These are phyloP conservation scores for Myotis vivesi DNA, from an alignment of 2,797 vertebrate species.

Conservation along the genomic window DNA sequence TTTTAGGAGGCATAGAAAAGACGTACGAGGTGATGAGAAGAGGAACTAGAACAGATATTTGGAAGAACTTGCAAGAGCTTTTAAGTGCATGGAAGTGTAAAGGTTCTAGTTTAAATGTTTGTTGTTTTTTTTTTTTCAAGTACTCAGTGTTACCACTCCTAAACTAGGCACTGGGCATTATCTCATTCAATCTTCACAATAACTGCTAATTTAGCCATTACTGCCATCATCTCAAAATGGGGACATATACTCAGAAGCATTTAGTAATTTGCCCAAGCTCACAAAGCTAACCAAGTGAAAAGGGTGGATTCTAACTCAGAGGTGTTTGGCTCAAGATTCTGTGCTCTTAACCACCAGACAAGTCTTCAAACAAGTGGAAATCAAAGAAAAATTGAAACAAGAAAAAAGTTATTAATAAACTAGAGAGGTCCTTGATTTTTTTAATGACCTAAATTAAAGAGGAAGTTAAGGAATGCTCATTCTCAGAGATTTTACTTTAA, in stretches of 20 bases:
- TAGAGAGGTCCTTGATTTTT: conserved; percentile 24
- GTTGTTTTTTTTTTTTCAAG: conserved; percentile 17
- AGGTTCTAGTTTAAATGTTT: not conserved
- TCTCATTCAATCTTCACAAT: conserved; percentile 44
- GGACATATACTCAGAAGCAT: not conserved
- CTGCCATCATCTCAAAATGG: conserved; percentile 18
- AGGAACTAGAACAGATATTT: not conserved
- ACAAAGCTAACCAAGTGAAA: conserved; percentile 36
- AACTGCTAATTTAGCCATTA: not conserved
- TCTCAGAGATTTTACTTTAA: conserved; percentile 53
- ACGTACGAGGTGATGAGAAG: not conserved
- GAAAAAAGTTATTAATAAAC: conserved; percentile 51
- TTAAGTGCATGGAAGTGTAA: conserved; percentile 37
- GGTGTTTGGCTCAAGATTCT: not conserved
- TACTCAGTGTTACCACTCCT: not conserved
- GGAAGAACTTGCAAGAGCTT: not conserved
- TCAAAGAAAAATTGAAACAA: conserved; percentile 27
- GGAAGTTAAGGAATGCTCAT: conserved; percentile 43
- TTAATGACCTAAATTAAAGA: conserved; percentile 50
- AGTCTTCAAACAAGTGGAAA: conserved; percentile 34
- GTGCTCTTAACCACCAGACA: not conserved
- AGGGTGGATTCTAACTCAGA: not conserved
- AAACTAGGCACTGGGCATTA: not conserved
- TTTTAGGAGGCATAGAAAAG: not conserved
- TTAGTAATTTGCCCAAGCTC: conserved; percentile 25